These are phyloP conservation scores for Anolis carolinensis DNA, from an alignment of 2,113 vertebrate genomes.

Conservation along the genomic window DNA sequence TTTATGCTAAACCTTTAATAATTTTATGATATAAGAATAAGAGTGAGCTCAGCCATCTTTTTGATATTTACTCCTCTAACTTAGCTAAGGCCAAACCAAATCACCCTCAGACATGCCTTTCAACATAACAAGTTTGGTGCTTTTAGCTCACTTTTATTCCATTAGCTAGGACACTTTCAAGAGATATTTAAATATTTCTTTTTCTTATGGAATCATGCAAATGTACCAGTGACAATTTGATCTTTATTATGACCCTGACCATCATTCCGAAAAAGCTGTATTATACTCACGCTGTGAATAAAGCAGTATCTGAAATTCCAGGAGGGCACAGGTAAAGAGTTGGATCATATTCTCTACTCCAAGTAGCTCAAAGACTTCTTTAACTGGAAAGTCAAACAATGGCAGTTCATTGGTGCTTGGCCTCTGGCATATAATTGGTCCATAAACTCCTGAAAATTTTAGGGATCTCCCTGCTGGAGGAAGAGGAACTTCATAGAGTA, in stretches of 20 bases:
- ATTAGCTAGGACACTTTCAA: not conserved
- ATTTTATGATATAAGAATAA: too few relatives aligned
- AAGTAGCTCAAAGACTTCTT: slow-evolving; percentile 92
- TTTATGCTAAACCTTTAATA: too few relatives aligned
- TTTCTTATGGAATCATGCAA: slow-evolving; percentile 2
- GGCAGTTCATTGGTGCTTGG: slow-evolving; percentile 93
- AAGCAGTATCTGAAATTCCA: slow-evolving; percentile 98
- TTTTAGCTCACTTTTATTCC: not conserved
- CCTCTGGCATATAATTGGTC: slow-evolving; percentile 93
- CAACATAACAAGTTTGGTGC: not conserved
- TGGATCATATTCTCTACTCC: slow-evolving; percentile 97
- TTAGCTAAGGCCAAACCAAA: not conserved
- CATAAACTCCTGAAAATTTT: slow-evolving; percentile 96
- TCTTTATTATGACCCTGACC: not conserved
- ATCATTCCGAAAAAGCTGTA: slow-evolving; percentile 55
- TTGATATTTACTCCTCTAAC: not conserved
- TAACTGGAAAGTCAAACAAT: slow-evolving; percentile 92
- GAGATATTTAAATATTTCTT: not conserved
- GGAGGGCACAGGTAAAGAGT: slow-evolving; percentile 95
- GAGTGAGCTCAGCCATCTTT: not conserved
- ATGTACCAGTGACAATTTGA: not conserved
- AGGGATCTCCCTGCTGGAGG: slow-evolving; percentile 93
- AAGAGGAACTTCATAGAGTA: slow-evolving; percentile 96
- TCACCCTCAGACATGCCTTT: not conserved
- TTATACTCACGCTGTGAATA: slow-evolving; percentile 98